Evolutionary conservation across 2,113 vertebrate genomes (phyloP).

Genomic region (pig (Sus scrofa)): DNA sequence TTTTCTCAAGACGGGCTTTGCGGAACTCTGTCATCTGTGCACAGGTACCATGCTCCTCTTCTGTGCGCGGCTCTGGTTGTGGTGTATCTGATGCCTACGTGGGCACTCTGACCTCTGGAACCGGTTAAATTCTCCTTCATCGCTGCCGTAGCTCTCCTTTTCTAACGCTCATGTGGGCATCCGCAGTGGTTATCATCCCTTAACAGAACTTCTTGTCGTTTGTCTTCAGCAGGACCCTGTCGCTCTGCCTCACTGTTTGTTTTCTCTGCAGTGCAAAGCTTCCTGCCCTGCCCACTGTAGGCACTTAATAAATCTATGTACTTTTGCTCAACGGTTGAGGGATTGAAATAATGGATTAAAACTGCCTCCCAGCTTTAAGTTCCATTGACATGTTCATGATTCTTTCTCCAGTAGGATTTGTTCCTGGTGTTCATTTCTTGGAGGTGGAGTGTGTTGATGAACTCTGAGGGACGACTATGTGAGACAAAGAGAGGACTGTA

Average conservation of each 20-base stretch:
- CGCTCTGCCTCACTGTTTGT: background rate
- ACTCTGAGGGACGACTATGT: background rate
- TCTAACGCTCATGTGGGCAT: accelerated
- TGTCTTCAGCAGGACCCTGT: background rate
- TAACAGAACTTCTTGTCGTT: background rate
- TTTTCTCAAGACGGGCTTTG: background rate
- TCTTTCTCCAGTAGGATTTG: background rate
- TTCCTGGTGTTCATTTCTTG: background rate
- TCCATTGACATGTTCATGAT: background rate
- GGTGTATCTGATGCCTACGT: no score
- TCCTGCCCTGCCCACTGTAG: background rate
- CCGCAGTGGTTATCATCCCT: background rate
- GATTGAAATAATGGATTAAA: background rate
- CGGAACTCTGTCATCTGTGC: background rate
- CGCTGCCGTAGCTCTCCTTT: background rate
- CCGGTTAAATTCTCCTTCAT: background rate
- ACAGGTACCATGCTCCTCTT: accelerated
- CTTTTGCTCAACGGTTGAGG: background rate
- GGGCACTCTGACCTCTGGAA: background rate
- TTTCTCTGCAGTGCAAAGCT: background rate
- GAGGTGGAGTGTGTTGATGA: background rate
- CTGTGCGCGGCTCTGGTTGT: background rate
- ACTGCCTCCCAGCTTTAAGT: background rate
- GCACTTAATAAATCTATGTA: background rate
- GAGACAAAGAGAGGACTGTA: background rate